Evolutionary conservation across 2,797 vertebrate genomes (phyloP).

Genomic region (Anniella stebbinsi): DNA sequence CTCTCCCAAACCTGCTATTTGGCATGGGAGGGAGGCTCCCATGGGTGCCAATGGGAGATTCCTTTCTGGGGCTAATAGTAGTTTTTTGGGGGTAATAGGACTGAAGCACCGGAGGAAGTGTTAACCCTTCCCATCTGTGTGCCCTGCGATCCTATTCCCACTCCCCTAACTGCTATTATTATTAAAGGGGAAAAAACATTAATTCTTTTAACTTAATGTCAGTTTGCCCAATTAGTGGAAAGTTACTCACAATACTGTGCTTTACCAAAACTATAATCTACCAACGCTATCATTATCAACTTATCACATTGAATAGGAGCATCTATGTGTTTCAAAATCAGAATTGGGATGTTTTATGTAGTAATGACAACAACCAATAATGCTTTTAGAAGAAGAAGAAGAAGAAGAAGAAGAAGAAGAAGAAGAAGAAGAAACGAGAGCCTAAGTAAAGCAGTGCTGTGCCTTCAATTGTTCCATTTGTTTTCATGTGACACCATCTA

Average conservation of each 20-base stretch:
- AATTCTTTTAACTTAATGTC: too few relatives aligned
- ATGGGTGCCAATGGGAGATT: not conserved
- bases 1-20: not conserved
- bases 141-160: not conserved
- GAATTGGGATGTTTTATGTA: not conserved
- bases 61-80: not conserved
- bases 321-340: not conserved
- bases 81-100: not conserved
- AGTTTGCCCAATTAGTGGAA: not conserved
- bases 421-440: not conserved
- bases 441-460: rapidly evolving
- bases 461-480: not conserved
- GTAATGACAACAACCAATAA: not conserved
- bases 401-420: not conserved
- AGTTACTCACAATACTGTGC: not conserved
- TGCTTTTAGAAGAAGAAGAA: not conserved
- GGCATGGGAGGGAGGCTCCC: too few relatives aligned
- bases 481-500: slow-evolving; percentile 68
- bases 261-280: not conserved
- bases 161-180: not conserved
- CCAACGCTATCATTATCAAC: not conserved
- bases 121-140: too few relatives aligned
- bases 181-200: not conserved
- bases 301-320: not conserved
- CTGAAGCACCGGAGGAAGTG: too few relatives aligned